Evolutionary conservation across 2,797 vertebrate genomes (phyloP), one percentile per base, ranked within the genome.

Genomic region (Streptopelia turtur): DNA sequence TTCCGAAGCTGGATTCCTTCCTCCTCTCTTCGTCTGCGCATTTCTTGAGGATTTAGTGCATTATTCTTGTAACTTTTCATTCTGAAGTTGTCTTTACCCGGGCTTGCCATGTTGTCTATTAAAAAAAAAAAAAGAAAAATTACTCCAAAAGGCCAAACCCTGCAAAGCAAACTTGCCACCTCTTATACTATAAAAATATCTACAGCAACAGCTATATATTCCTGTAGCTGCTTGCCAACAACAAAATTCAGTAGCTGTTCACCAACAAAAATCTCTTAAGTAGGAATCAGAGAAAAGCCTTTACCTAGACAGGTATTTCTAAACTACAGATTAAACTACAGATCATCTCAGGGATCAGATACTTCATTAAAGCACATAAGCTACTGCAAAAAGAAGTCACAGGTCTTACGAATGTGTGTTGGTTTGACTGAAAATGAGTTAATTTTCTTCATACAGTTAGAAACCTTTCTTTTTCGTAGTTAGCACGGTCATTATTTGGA

Each of bases 1-100:
- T 99, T 99, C 80, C 99, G 98, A 55, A 99, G 98, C 80, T 99
- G 99, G 94, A 99, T 98, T 88, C 99, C 99, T 97, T 99, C 99
- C 91, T 99, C 99, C 94, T 99, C 99, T 97, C 99, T 98, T 89
- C 99, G 97, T 47, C 99, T 98, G 30, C 99, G 98, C 99, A 99
- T 99, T 96, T 99, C 99, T 97, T 99, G 99, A 55, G 99, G 98
- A 97, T 99, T 99, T 92, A 99, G 95, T 0, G 99, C 99, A 96
- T 99, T 99, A 97, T 99, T 99, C 97, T 99, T 99, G 77, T 99
- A 99, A 97, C 98, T 99, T 97, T 98, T 99, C 98, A 99, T 99
- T 96, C 99, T 98, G 94, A 97, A 98, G 95, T 98, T 99, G 94
- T 99, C 99, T 95, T 98, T 99, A 78, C 98, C 98, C 0, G 98